A percentile compares a stretch with the other conserved stretches of the same genome.
These are phyloP conservation scores for Mustela nigripes DNA, from an alignment of 2,113 vertebrate species.

Conservation along the genomic window DNA sequence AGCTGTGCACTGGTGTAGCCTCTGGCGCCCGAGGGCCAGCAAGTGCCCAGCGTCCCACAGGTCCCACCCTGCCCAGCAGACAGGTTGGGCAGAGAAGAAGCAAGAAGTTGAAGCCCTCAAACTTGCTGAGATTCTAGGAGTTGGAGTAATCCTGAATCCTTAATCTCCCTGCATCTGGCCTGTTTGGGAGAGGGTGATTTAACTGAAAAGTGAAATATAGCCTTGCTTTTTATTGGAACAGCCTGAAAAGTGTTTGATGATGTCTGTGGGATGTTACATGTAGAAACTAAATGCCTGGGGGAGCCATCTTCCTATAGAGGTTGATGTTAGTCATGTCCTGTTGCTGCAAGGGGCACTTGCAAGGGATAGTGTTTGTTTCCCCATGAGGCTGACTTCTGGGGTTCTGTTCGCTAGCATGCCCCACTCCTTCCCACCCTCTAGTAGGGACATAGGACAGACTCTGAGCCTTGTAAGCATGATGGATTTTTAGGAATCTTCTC, in stretches of 20 bases:
- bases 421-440: no score
- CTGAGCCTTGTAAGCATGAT: no score
- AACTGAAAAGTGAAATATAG: not conserved
- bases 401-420: not conserved
- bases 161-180: not conserved
- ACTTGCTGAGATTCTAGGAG: not conserved
- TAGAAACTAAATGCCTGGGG: not conserved
- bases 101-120: not conserved
- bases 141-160: not conserved
- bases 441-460: no score
- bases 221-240: not conserved
- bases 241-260: not conserved
- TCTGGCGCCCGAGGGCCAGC: fast-evolving
- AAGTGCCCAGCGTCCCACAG: not conserved
- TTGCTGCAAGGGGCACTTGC: not conserved
- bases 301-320: not conserved
- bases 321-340: not conserved
- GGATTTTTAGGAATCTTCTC: not conserved
- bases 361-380: not conserved
- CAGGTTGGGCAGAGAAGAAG: not conserved
- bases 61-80: not conserved
- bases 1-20: not conserved
- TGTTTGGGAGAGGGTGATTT: not conserved
- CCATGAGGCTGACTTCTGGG: not conserved
- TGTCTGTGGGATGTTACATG: no score